Evolutionary conservation across 2,888 invertebrate species (phyloP), one percentile per base, ranked within the genome.

Genomic region (Steinernema hermaphroditum): DNA sequence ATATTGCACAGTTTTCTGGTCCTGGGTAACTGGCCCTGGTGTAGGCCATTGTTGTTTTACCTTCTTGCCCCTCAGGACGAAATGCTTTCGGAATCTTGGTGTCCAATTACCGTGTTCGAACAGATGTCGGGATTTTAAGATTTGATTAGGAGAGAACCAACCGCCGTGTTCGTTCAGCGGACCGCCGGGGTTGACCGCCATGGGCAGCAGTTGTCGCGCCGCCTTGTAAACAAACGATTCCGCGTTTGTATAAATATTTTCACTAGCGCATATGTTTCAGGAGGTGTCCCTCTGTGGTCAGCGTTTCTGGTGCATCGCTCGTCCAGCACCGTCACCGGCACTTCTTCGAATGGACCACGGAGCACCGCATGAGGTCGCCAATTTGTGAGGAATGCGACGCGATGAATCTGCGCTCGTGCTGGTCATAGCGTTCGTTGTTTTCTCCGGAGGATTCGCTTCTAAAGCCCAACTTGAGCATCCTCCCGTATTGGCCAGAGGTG

Each of bases 371-470:
- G 62, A 62, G 62, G 62, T 62, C 62, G 62, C 32, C 62, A 27
- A 62, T 62, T 62, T 29, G 29, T 62, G 62, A 62, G 62, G 62
- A 62, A 62, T 62, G 62, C 62, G 62, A 62, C 62, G 62, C 62
- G 62, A 62, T 62, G 62, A 62, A 62, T 62, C 62, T 62, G 62
- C 62, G 62, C 62, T 46, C 29, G 62, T 62, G 62, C 62, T 62
- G 16, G 62, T 62, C 29, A 12, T 62, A 62, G 62, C 62, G 62
- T 62, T 27, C 27, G 27, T 62, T 4, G 27, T 62, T 4, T 19
- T 46, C 46, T 46, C 46, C 8, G 8, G 16, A 16, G 46, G 46
- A 46, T 19, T 16, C 22, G 46, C 46, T 46, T 16, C 62, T 32
- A 32, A 62, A 32, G 62, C 62, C 2, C 62, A 62, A 29, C 1